Conservation (phyloP, 2,888 invertebrate genomes). For the Hybos culiciformis region DNA sequence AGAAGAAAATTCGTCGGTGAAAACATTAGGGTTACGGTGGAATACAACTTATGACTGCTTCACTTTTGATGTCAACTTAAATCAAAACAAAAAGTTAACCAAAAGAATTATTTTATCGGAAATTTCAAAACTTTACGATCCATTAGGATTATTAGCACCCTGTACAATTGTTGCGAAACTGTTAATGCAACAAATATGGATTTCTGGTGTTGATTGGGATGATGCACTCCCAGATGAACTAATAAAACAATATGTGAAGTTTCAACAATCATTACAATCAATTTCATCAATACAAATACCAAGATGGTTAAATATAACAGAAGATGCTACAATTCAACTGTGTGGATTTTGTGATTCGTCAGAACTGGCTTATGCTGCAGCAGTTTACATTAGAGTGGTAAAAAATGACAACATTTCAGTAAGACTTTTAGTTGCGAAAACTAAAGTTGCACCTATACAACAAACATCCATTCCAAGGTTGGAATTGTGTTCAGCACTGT, state of each 20-base stretch:
- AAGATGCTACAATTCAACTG: neutral
- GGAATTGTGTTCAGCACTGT: too few species aligned
- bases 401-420: neutral
- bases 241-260: neutral
- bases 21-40: constrained; percentile 5
- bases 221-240: neutral
- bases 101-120: constrained; percentile 2
- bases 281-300: constrained; percentile 2
- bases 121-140: constrained; percentile 6
- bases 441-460: too few species aligned
- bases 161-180: neutral
- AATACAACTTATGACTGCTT: constrained; percentile 3
- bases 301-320: neutral
- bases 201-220: constrained; percentile 2
- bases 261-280: neutral
- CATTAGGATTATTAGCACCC: constrained; percentile 4
- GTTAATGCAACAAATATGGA: constrained; percentile 1
- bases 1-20: neutral
- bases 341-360: constrained; percentile 4
- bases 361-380: neutral
- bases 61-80: neutral
- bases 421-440: neutral
- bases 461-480: too few species aligned
- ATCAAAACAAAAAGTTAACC: neutral
- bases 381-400: neutral